Percentiles rank a stretch among this genome's conserved stretches.
Evolutionary conservation across 2,113 vertebrate species (phyloP).

Genomic region (Myiozetetes cayanensis): DNA sequence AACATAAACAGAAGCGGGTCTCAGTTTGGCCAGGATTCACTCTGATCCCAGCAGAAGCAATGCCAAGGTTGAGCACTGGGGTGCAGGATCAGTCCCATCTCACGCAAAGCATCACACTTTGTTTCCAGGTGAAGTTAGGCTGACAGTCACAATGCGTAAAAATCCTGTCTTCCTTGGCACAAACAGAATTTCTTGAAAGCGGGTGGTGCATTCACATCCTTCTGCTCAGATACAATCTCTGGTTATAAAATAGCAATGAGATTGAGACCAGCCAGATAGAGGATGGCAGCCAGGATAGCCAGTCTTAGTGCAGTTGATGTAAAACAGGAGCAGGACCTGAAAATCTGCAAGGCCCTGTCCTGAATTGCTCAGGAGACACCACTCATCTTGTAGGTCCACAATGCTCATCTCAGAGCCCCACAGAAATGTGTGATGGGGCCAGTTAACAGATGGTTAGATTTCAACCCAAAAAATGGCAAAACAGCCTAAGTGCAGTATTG

Average conservation of each 20-base stretch:
- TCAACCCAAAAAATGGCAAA: neutral
- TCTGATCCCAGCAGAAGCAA: neutral
- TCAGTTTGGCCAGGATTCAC: neutral
- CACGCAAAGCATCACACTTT: rapidly evolving
- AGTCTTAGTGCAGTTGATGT: neutral
- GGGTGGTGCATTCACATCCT: neutral
- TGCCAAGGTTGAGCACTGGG: neutral
- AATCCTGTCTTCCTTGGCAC: neutral
- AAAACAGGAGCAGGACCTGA: neutral
- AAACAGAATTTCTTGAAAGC: neutral
- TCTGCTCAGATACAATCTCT: neutral
- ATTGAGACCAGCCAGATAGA: neutral
- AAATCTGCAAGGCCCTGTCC: neutral
- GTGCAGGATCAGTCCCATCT: neutral
- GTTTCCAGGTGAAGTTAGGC: neutral
- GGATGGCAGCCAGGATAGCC: neutral
- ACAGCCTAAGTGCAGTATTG: neutral
- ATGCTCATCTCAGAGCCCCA: neutral
- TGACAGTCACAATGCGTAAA: neutral
- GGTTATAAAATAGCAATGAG: neutral
- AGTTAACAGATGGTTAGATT: neutral
- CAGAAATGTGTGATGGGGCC: neutral
- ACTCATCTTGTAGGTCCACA: neutral
- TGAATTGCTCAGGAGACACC: rapidly evolving
- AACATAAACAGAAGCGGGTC: neutral